Evolutionary conservation across 2,797 vertebrate species (phyloP).

Genomic region (Lacerta viridis): DNA sequence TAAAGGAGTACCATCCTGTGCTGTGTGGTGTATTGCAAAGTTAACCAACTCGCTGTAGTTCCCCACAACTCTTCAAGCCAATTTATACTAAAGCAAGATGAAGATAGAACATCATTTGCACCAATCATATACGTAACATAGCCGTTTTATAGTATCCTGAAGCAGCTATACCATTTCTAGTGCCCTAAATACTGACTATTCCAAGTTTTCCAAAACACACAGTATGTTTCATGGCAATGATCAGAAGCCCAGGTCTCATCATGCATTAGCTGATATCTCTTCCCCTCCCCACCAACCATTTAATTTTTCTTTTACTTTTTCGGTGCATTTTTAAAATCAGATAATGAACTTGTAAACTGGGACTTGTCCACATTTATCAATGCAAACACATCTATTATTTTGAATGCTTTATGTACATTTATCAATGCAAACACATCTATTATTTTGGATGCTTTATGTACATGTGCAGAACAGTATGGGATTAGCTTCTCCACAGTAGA

Average conservation of each 20-base stretch:
- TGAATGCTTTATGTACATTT: background rate
- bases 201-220: background rate
- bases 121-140: background rate
- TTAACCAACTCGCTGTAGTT: background rate
- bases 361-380: background rate
- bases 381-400: background rate
- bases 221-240: background rate
- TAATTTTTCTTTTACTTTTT: background rate
- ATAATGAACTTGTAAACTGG: background rate
- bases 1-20: background rate
- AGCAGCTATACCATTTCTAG: background rate
- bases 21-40: background rate
- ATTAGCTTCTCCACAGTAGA: background rate
- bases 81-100: background rate
- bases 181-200: background rate
- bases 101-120: background rate
- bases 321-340: background rate
- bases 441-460: background rate
- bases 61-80: background rate
- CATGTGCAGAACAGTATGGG: background rate
- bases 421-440: background rate
- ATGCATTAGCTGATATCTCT: background rate
- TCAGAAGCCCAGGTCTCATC: background rate
- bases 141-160: background rate
- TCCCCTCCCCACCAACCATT: background rate